Evolutionary conservation across 2,888 invertebrate species (phyloP), one percentile per base, ranked within the genome.

Genomic region (Epistrophe grossulariae): DNA sequence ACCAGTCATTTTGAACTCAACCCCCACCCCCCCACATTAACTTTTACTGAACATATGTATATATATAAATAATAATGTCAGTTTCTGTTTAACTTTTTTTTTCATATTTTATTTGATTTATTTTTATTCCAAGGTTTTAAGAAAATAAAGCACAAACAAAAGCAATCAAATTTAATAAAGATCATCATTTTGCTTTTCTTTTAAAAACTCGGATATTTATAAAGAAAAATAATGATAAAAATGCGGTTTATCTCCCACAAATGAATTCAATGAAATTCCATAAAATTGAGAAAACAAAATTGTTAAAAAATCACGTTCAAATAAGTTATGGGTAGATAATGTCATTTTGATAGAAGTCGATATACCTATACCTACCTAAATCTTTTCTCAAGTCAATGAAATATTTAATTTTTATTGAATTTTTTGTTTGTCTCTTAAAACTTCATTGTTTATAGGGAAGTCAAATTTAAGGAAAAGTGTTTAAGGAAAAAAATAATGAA

Each of bases 261-360:
- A 31, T 48, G 11, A 45, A 31, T 0, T 60, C 11, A 66, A 17
- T 48, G 0, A 31, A 17, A 28, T 35, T 35, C 31, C 28, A 66
- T 19, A 2, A 66, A 3, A 24, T 35, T 64, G n/a, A n/a, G n/a
- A n/a, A n/a, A n/a, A n/a, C n/a, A 8, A 5, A 45, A 6, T 45
- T 31, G 0, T 7, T 19, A 19, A 48, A 64, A 64, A 13, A 66
- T 66, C 66, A 66, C 66, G 66, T 66, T 50, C 48, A 31, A 31
- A 48, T 35, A 19, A 60, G n/a, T 57, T 9, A 28, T 9, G 4
- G 57, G 15, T 35, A n/a, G n/a, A n/a, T n/a, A 45, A 45, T n/a
- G n/a, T 45, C n/a, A 45, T 45, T 24, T 45, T 55, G 52, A 35
- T 17, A 6, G 17, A 59, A 57, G 31, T 11, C 35, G 17, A 35